These are phyloP conservation scores for Sisor rabdophorus DNA, from an alignment of 2,113 vertebrate species.

Conservation along the genomic window DNA sequence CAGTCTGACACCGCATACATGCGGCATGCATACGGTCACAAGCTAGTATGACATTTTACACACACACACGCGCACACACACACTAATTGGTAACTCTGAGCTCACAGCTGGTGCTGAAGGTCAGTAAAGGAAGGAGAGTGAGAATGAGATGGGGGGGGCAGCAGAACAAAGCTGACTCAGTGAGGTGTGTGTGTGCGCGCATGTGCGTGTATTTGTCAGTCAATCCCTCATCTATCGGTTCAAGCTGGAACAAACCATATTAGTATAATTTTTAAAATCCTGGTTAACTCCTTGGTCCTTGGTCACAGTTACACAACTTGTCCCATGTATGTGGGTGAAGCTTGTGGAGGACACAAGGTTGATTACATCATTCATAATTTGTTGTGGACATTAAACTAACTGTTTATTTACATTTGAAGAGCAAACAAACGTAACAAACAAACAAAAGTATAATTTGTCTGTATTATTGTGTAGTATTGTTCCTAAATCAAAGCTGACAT, in stretches of 20 bases:
- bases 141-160: constrained; percentile 12
- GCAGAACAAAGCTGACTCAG: constrained; percentile 22
- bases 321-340: neutral
- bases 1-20: neutral
- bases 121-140: neutral
- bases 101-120: constrained; percentile 37
- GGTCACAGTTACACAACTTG: neutral
- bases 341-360: neutral
- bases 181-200: neutral
- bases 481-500: too few species aligned
- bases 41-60: constrained; percentile 10
- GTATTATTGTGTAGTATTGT: too few species aligned
- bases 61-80: constrained; percentile 2
- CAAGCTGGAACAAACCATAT: neutral
- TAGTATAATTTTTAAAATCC: too few species aligned
- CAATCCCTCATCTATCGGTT: neutral
- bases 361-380: neutral
- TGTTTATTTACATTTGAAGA: neutral
- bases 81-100: neutral
- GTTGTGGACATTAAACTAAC: neutral
- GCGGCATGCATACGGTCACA: neutral
- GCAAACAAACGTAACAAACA: too few species aligned
- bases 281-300: neutral
- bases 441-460: too few species aligned
- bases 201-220: neutral